Conservation (phyloP, 2,888 invertebrate species). For the Pilophorus perplexus region DNA sequence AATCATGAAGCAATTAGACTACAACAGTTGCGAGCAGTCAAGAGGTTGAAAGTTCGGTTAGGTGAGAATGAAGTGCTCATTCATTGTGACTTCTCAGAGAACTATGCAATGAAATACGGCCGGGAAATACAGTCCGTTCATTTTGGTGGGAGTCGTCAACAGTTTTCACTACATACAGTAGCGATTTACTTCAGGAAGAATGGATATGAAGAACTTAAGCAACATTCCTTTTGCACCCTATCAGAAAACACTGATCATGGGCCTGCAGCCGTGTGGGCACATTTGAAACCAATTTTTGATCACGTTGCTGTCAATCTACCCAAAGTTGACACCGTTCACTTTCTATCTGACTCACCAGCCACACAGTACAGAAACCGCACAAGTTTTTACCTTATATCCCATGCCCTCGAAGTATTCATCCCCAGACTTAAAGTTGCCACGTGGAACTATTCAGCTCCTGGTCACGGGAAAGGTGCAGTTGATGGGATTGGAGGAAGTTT, state of each 20-base stretch:
- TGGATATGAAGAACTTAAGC: not conserved
- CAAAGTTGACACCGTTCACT: not conserved
- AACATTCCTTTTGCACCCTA: not conserved
- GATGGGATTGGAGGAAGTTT: no score
- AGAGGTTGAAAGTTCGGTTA: slow-evolving; percentile 45
- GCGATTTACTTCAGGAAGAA: not conserved
- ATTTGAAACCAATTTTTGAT: not conserved
- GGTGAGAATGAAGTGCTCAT: slow-evolving; percentile 46
- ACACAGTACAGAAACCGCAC: slow-evolving; percentile 28
- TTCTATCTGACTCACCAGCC: slow-evolving; percentile 16
- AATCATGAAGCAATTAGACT: slow-evolving; percentile 3
- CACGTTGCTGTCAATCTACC: not conserved
- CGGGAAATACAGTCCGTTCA: slow-evolving; percentile 1
- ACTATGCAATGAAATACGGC: slow-evolving; percentile 48
- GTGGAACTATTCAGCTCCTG: no score
- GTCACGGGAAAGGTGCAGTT: no score
- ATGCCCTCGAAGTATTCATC: slow-evolving; percentile 7
- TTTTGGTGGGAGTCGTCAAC: slow-evolving; percentile 3
- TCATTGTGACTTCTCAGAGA: slow-evolving; percentile 52
- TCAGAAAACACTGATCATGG: not conserved
- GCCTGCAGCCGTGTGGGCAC: not conserved
- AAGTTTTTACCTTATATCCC: slow-evolving; percentile 23
- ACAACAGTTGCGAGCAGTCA: slow-evolving; percentile 27
- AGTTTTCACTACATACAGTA: slow-evolving; percentile 1
- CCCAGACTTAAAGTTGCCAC: no score